Evolutionary conservation across 1,140 invertebrate species (phyloP), one percentile per base, ranked within the genome.

Genomic region (Drosophila hydei): DNA sequence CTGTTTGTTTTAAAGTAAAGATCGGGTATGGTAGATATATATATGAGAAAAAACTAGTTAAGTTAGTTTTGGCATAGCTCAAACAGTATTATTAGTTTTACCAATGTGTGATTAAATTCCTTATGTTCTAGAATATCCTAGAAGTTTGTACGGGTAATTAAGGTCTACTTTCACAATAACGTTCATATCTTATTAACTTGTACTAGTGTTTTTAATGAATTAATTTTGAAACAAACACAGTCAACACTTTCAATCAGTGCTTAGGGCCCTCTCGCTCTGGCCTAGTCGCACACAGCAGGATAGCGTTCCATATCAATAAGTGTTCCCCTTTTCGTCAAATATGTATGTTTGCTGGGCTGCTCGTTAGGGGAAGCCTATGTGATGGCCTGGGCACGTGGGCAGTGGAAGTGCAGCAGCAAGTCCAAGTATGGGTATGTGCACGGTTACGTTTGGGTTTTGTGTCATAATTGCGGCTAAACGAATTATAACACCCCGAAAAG

Each of bases 401-500:
- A 70, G n/a, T n/a, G n/a, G 54, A 50, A 59, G 51, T 76, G 59
- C 64, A 80, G 50, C 64, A 77, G 30, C 42, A 48, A 54, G 65
- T 50, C 52, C 42, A 16, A 52, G 23, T 40, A 23, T 54, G 63
- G 25, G 73, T 64, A 25, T 54, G 38, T 30, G 40, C 72, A 63
- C 78, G 75, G 72, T 76, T 65, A 63, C 78, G 75, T 68, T 76
- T 65, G 58, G 54, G 73, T 69, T 76, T 65, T 78, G 77, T 79
- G 84, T 83, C 78, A 89, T 89, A 89, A 89, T 90, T 89, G 87
- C 81, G 85, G 87, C 79, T 89, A 87, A 89, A 87, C 78, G 80
- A 78, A 89, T 89, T 89, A 90, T 77, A 77, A 90, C 87, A 89
- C 87, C 87, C 78, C 80, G 63, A 77, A 84, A 72, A 74, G 38